These are phyloP conservation scores for Mystacornis crossleyi DNA, from an alignment of 2,113 vertebrate species.

Conservation along the genomic window DNA sequence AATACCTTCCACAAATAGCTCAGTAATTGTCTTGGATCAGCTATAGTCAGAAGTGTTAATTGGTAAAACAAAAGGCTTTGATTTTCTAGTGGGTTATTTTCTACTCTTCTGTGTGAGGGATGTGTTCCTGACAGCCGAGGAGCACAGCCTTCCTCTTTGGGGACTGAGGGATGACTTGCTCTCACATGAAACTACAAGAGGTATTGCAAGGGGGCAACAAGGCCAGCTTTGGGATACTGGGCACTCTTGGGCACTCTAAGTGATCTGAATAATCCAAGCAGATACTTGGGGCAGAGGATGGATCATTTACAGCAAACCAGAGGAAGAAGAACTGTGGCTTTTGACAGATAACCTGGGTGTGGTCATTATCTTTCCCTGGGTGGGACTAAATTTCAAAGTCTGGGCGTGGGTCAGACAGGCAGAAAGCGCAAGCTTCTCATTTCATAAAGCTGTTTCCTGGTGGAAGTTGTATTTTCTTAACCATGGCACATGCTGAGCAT, in stretches of 20 bases:
- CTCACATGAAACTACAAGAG: not conserved
- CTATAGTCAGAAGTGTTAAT: not conserved
- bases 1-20: not conserved
- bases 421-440: not conserved
- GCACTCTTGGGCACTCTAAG: not conserved
- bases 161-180: not conserved
- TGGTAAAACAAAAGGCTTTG: not conserved
- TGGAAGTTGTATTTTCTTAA: not conserved
- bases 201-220: not conserved
- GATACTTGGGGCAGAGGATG: not conserved
- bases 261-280: not conserved
- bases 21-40: not conserved
- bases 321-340: not conserved
- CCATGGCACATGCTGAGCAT: fast-evolving
- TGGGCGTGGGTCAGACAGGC: not conserved
- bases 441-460: not conserved
- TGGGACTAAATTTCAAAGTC: not conserved
- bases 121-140: not conserved
- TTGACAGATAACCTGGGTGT: too few species aligned
- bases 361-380: too few species aligned
- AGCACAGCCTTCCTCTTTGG: not conserved
- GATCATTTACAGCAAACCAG: not conserved
- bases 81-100: not conserved
- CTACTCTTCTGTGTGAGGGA: not conserved
- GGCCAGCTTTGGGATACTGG: not conserved